Evolutionary conservation across 1,140 invertebrate genomes (phyloP), one percentile per base, ranked within the genome.

Genomic region (Dendroctonus ponderosae): DNA sequence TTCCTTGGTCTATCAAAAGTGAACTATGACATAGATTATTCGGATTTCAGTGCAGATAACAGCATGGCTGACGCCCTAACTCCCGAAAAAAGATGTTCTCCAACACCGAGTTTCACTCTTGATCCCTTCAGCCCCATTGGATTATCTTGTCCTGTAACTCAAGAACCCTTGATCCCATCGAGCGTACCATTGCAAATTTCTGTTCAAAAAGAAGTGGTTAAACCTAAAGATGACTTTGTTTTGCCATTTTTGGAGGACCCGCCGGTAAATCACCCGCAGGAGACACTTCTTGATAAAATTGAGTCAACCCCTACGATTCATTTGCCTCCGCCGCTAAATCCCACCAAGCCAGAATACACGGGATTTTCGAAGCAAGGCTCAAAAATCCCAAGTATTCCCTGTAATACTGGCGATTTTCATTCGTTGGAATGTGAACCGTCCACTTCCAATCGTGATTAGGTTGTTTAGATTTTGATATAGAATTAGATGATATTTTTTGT

Each of bases 21-120:
- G 15, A 89, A 88, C 77, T 89, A 88, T 71, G 88, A 89, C 67
- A 88, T 89, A 50, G 87, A 89, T 74, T 78, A 87, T 52, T 89
- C 86, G 3, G 88, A 89, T 77, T 79, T 86, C 41, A 89, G 87
- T 69, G 85, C 82, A 0, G 87, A 89, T 5, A 88, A 87, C 71
- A 88, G 87, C 67, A 77, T 83, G 12, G 83, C 84, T 3, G 86
- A 88, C 44, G 86, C 87, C 48, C 64, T 80, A 12, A 82, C 81
- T n/a, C 74, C 73, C 5, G 74, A 74, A 63, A 77, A 75, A 66
- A 50, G 68, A 11, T 70, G 70, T 57, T 74, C 67, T 14, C 67
- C 68, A 0, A 78, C 60, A 51, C 67, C 78, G 48, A 73, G 68
- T 58, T 75, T 66, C 38, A 73, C 71, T 37, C 71, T 76, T 37